Conservation (phyloP, 2,113 vertebrate genomes). For the Carassius gibelio region DNA sequence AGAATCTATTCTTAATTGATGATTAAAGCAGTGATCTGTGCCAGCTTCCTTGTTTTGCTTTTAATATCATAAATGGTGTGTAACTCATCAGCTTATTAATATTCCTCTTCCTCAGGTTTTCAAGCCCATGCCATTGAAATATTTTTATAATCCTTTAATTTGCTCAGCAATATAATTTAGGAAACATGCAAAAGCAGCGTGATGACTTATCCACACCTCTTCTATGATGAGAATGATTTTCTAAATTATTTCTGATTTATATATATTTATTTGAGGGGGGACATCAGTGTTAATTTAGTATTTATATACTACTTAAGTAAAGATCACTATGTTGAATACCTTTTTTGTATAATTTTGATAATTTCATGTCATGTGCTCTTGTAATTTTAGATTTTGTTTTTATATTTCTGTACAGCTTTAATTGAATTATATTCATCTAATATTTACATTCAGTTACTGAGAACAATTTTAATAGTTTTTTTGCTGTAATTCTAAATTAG, state of each 20-base stretch:
- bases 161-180: background rate
- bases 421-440: background rate
- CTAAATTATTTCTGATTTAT: background rate
- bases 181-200: background rate
- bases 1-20: slow-evolving; percentile 61
- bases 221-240: background rate
- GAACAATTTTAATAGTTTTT: background rate
- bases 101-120: background rate
- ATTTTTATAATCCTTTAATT: background rate
- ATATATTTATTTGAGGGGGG: background rate
- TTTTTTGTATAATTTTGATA: background rate
- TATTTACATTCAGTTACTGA: background rate
- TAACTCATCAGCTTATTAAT: background rate
- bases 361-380: background rate
- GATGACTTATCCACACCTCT: background rate
- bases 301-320: no score
- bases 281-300: background rate
- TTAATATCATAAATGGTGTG: background rate
- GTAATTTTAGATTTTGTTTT: background rate
- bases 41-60: background rate
- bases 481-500: background rate
- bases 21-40: slow-evolving; percentile 51
- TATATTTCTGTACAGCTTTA: background rate
- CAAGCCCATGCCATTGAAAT: background rate
- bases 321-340: no score